Conservation (phyloP, 2,797 vertebrate genomes). For the Phrynocephalus vlangalii region DNA sequence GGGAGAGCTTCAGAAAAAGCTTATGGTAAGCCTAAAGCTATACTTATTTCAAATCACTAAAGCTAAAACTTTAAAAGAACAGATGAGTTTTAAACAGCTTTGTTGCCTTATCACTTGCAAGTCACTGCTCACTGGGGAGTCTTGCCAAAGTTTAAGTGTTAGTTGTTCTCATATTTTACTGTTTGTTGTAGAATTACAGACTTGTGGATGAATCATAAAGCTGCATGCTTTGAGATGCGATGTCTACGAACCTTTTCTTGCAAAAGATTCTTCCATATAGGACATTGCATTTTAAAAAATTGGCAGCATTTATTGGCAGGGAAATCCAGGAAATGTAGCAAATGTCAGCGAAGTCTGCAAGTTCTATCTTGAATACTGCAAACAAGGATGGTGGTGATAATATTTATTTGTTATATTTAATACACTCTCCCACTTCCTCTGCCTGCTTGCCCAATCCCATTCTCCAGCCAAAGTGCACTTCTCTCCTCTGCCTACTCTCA, state of each 20-base stretch:
- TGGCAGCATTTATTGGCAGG: background rate
- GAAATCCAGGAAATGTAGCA: background rate
- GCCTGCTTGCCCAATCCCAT: too few species aligned
- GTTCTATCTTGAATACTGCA: background rate
- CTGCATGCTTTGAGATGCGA: slow-evolving; percentile 13
- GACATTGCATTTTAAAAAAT: background rate
- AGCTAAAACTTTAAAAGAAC: slow-evolving; percentile 43
- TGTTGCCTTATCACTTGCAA: slow-evolving; percentile 56
- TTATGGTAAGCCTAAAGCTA: slow-evolving; percentile 32
- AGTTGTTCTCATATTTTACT: slow-evolving; percentile 36
- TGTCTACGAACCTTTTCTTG: background rate
- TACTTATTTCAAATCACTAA: slow-evolving; percentile 49
- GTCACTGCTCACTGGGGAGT: slow-evolving; percentile 31
- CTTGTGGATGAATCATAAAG: slow-evolving; percentile 31
- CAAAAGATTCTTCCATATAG: background rate
- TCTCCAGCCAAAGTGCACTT: too few species aligned
- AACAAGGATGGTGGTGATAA: background rate
- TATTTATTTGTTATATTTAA: background rate
- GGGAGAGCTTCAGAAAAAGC: slow-evolving; percentile 27
- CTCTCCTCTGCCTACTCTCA: too few species aligned
- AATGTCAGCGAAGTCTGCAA: background rate
- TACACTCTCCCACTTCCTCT: too few species aligned
- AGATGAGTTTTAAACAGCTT: slow-evolving; percentile 45
- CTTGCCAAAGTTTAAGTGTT: slow-evolving; percentile 62
- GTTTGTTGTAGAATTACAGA: slow-evolving; percentile 67